These are phyloP conservation scores for Troides oblongomaculatus DNA, from an alignment of 2,888 invertebrate species.

Conservation along the genomic window DNA sequence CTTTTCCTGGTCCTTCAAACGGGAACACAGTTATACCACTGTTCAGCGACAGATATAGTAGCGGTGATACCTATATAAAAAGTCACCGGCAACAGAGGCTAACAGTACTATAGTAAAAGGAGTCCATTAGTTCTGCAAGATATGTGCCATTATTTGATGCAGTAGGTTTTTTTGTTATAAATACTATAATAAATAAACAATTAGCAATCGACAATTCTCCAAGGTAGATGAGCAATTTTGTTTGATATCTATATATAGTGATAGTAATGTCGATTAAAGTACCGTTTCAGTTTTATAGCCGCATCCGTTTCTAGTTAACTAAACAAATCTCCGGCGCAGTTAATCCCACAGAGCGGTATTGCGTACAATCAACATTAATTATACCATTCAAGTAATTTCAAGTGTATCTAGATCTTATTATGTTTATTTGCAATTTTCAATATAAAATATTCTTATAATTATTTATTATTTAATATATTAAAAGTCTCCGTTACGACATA, in stretches of 20 bases:
- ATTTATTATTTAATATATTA: background rate
- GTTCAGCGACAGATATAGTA: too few species aligned
- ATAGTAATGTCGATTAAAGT: slow-evolving; percentile 8
- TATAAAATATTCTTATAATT: background rate
- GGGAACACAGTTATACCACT: too few species aligned
- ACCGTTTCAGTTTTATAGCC: slow-evolving; percentile 16
- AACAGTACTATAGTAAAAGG: too few species aligned
- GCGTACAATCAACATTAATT: slow-evolving; percentile 24
- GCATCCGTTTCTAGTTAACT: slow-evolving; percentile 21
- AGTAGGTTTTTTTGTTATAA: too few species aligned
- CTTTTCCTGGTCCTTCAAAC: too few species aligned
- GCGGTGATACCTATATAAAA: too few species aligned
- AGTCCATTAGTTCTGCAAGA: too few species aligned
- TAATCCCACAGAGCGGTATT: slow-evolving; percentile 18
- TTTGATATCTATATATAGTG: background rate
- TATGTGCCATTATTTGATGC: too few species aligned
- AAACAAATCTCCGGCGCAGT: slow-evolving; percentile 11
- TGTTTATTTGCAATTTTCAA: slow-evolving; percentile 4
- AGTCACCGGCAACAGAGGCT: too few species aligned
- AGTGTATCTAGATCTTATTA: slow-evolving; percentile 6
- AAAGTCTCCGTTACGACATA: background rate
- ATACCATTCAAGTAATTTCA: slow-evolving; percentile 20
- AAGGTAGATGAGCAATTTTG: background rate
- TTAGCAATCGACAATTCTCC: background rate
- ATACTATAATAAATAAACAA: too few species aligned